Evolutionary conservation across 1,140 invertebrate species (phyloP).

Genomic region (Chrysopa pallens): DNA sequence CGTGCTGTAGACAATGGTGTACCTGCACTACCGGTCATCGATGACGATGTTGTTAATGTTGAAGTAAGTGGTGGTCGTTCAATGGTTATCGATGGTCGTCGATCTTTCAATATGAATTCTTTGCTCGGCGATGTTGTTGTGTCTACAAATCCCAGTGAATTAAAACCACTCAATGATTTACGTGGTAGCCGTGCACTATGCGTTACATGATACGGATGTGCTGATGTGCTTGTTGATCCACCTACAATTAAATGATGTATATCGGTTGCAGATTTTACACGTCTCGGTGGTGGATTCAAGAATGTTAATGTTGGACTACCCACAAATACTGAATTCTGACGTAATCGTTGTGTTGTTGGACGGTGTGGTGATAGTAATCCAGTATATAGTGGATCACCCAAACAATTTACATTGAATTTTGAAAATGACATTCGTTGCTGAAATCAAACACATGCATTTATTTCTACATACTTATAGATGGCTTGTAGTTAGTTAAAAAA

Average conservation of each 20-base stretch:
- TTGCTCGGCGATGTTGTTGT: slow-evolving; percentile 10
- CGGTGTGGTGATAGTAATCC: slow-evolving; percentile 17
- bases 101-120: slow-evolving; percentile 7
- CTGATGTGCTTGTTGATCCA: too few relatives aligned
- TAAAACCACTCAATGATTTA: slow-evolving; percentile 1
- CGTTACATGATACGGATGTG: too few relatives aligned
- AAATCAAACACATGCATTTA: slow-evolving; percentile 14
- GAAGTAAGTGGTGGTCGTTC: slow-evolving; percentile 9
- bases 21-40: neutral
- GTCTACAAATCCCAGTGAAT: slow-evolving; percentile 6
- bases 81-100: slow-evolving; percentile 14
- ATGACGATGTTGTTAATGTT: slow-evolving; percentile 2
- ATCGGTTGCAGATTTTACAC: slow-evolving; percentile 66
- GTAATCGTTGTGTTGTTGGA: slow-evolving; percentile 27
- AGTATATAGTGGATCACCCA: slow-evolving; percentile 27
- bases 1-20: slow-evolving; percentile 1
- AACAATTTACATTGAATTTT: slow-evolving; percentile 44
- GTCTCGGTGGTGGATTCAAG: slow-evolving; percentile 40
- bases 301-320: slow-evolving; percentile 42
- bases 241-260: slow-evolving; percentile 51
- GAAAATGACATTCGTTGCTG: slow-evolving; percentile 46
- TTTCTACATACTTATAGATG: too few relatives aligned
- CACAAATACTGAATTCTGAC: slow-evolving; percentile 73
- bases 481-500: too few relatives aligned
- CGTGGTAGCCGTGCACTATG: too few relatives aligned